Evolutionary conservation across 2,797 vertebrate species (phyloP), one percentile per base, ranked within the genome.

Genomic region (Neosalanx taihuensis): DNA sequence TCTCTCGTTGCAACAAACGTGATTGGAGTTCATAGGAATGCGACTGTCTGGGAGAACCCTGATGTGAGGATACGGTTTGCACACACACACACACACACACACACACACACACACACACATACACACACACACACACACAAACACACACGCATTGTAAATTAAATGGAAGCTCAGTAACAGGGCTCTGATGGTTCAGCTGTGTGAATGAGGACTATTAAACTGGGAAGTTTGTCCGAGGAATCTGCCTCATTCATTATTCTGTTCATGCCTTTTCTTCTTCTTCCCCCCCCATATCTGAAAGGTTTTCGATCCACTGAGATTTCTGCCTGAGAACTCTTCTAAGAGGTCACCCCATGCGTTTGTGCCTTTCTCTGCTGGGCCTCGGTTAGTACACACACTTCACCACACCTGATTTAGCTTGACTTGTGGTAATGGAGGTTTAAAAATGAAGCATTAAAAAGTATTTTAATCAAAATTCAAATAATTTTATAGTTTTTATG

Each of bases 341-440:
- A 91, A 86, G 62, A 92, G 94, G 72, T 93, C 94, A 0, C 85
- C 94, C 17, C 89, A 94, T 0, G 93, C 95, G 0, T 97, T 92
- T 75, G 81, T 97, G 67, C 93, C 96, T 17, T 97, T 97, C 85
- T 92, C 95, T 0, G 92, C 94, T 35, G 96, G 95, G 73, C 84
- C 94, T 72, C 94, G 96, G 95, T 97, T 88, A 74, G 89, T 88
- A 41, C 15, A 29, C 65, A 64, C 35, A 23, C 6, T 37, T 37
- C 35, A 37, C 35, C 35, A 37, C 6, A 37, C 35, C 35, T 37
- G 1, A 37, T 37, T 6, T 37, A 2, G 35, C 35, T 9, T 37
- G 35, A 37, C 35, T 26, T 26, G 7, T 37, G 35, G 23, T 37
- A 37, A 7, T 7, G 35, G 35, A 37, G 7, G 35, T 37, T 37